Evolutionary conservation across 1,140 invertebrate genomes (phyloP).

Genomic region (Arion vulgaris): DNA sequence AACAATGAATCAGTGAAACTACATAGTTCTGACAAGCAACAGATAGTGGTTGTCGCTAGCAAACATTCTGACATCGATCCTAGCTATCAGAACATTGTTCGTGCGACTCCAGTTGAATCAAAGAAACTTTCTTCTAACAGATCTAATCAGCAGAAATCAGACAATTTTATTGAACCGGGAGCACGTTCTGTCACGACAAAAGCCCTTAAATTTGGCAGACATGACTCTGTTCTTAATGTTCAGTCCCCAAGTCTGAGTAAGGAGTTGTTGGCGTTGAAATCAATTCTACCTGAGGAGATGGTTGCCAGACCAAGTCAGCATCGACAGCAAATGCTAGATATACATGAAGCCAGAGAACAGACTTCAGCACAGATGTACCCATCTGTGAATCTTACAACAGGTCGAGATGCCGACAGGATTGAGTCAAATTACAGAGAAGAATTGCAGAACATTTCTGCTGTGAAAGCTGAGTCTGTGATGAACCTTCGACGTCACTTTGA

Average conservation of each 20-base stretch:
- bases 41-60: conserved; percentile 33
- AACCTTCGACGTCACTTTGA: conserved; percentile 60
- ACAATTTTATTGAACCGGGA: conserved; percentile 54
- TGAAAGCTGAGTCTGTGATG: conserved; percentile 56
- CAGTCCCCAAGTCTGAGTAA: conserved; percentile 1
- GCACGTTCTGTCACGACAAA: conserved; percentile 57
- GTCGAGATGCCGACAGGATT: conserved; percentile 22
- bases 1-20: background rate
- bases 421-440: conserved; percentile 59
- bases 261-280: conserved; percentile 3
- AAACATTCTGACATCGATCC: background rate
- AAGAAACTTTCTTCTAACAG: conserved; percentile 29
- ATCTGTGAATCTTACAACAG: background rate
- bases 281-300: background rate
- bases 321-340: conserved; percentile 44
- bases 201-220: conserved; percentile 53
- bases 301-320: conserved; percentile 32
- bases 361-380: background rate
- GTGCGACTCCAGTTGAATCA: background rate
- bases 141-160: conserved; percentile 29
- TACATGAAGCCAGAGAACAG: background rate
- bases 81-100: background rate
- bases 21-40: background rate
- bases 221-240: conserved; percentile 44
- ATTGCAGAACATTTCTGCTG: conserved; percentile 54